A percentile compares a stretch with the other conserved stretches of the same genome.
These are phyloP conservation scores for Platysteira castanea DNA, from an alignment of 2,113 vertebrate genomes.

Conservation along the genomic window DNA sequence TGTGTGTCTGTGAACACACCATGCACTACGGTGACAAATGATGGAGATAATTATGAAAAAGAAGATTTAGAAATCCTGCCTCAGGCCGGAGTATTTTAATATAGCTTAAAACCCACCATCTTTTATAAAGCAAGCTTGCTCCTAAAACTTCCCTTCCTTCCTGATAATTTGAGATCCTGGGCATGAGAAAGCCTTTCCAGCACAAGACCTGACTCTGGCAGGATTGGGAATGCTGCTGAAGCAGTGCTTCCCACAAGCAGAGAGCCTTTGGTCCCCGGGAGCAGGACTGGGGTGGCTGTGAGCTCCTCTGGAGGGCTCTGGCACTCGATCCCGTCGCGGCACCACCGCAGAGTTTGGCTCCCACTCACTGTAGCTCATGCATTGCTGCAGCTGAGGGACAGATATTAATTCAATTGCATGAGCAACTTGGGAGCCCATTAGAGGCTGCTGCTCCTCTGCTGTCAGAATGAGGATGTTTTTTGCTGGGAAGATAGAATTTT, in stretches of 20 bases:
- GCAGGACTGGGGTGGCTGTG: not conserved
- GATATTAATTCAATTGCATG: not conserved
- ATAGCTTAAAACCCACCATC: accelerated
- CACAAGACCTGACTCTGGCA: not conserved
- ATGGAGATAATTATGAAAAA: not conserved
- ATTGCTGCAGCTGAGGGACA: not conserved
- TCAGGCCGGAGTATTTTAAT: not conserved
- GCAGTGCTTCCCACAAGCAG: not conserved
- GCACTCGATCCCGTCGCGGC: accelerated
- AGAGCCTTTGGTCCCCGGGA: not conserved
- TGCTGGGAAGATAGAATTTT: not conserved
- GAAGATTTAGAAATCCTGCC: not conserved
- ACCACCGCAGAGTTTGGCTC: not conserved
- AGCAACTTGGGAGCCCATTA: not conserved
- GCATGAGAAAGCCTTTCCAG: not conserved
- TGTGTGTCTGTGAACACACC: not conserved
- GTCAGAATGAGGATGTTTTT: not conserved
- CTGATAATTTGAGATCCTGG: not conserved
- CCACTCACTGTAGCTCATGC: not conserved
- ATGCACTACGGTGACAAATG: not conserved
- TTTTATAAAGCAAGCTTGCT: not conserved
- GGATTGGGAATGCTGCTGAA: not conserved
- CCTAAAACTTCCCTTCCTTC: not conserved
- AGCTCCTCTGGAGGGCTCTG: not conserved
- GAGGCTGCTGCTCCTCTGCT: not conserved